phyloP scores from a whole-genome alignment of 2,113 vertebrate species.

The Scopus umbretta region DNA sequence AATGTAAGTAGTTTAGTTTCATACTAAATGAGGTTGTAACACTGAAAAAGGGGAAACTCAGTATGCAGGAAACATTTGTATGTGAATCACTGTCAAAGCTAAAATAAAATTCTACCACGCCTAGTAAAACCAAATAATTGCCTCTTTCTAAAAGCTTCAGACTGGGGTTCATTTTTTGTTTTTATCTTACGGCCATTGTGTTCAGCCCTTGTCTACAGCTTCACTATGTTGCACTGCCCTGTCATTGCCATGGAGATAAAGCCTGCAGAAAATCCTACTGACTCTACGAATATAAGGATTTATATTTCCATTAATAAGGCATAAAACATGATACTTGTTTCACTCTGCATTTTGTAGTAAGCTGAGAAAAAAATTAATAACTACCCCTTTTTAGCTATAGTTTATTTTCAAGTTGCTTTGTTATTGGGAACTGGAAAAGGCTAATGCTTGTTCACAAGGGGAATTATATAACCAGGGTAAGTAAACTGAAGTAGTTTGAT shows the following conservation, averaged over 20 bases:
- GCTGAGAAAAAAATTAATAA: background rate
- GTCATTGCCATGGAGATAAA: constrained; percentile 61
- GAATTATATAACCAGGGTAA: background rate
- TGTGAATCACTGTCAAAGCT: background rate
- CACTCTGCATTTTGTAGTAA: background rate
- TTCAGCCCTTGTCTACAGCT: background rate
- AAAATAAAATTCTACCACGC: background rate
- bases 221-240: background rate
- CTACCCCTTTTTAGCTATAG: background rate
- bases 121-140: background rate
- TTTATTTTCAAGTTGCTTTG: background rate
- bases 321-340: background rate
- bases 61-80: background rate
- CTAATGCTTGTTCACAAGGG: background rate
- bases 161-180: background rate
- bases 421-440: background rate
- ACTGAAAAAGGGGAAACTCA: background rate
- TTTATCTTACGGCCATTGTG: background rate
- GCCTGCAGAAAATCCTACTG: background rate
- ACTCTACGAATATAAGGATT: background rate
- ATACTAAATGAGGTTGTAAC: background rate
- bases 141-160: background rate
- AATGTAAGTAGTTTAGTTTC: background rate
- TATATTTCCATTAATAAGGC: background rate
- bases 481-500: background rate